Base-by-base conservation (phyloP, 1,140 invertebrate species). In the Trichomalopsis sarcophagae region DNA sequence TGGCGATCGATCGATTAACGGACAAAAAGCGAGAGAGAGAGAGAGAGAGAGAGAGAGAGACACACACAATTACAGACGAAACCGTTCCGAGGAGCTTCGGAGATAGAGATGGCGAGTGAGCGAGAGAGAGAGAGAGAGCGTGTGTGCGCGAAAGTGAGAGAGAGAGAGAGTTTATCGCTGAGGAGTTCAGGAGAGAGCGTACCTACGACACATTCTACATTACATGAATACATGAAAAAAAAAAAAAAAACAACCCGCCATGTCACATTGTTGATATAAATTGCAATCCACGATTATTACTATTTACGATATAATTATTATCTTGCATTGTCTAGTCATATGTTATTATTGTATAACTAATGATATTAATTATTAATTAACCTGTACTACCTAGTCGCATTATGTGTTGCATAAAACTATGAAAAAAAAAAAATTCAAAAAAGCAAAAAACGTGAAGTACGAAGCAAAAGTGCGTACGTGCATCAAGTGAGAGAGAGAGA, bases 251-350 rank as follows among this genome's bases (percentile, higher is more conserved):
- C 89, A 91, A 91, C 89, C 90, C 91, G 91, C 91, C 91, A 91
- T 91, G 86, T 89, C 89, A 93, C 90, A 92, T 93, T 93, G 92
- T 93, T 93, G 90, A 93, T 92, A 93, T 92, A 91, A 93, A 93
- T 93, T 93, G 91, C 92, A 91, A 93, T 92, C 92, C 91, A 93
- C 91, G 90, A 93, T 93, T 93, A 93, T 93, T 93, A 93, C 89
- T 93, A 93, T 92, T 93, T 93, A 93, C 89, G 89, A 93, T 93
- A 93, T 93, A 93, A 93, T 93, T 93, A 93, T 93, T 93, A 93
- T 93, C 92, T 93, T 93, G 91, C 92, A 93, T 93, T 93, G 92
- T 93, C 92, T 93, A 93, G 92, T 92, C 92, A 93, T 93, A 93
- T 89, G 92, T 93, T 93, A 93, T 93, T 92, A 93, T 93, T 93